Conservation (phyloP, 2,888 invertebrate species). For the Mesochorus sp. region DNA sequence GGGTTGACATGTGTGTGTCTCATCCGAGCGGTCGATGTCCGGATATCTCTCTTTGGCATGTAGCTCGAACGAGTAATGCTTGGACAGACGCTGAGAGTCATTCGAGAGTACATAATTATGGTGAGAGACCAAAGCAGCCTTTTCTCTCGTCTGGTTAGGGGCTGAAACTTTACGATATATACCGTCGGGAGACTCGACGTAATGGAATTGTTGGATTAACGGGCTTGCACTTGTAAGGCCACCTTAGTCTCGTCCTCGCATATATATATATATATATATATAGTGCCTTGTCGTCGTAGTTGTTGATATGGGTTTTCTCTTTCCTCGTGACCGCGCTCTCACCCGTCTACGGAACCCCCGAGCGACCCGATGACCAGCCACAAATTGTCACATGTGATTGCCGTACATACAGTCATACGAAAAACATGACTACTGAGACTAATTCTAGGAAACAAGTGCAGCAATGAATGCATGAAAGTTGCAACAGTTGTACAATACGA, state of each 20-base stretch:
- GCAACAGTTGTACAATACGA: too few species aligned
- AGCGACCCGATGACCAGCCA: slow-evolving; percentile 14
- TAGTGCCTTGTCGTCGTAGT: slow-evolving; percentile 27
- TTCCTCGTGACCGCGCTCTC: slow-evolving; percentile 43
- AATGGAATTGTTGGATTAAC: slow-evolving; percentile 69
- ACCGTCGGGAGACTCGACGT: slow-evolving; percentile 55
- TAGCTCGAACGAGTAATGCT: slow-evolving; percentile 21
- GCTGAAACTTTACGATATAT: slow-evolving; percentile 63
- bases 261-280: too few species aligned
- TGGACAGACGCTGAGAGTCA: slow-evolving; percentile 36
- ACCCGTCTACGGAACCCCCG: slow-evolving; percentile 19
- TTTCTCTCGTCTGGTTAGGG: slow-evolving; percentile 47
- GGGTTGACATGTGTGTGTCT: slow-evolving; percentile 31
- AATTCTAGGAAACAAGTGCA: background rate
- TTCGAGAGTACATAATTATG: slow-evolving; percentile 64
- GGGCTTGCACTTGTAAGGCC: slow-evolving; percentile 61
- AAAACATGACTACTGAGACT: background rate
- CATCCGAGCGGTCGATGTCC: slow-evolving; percentile 46
- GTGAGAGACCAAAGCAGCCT: slow-evolving; percentile 47
- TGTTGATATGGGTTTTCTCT: slow-evolving; percentile 37
- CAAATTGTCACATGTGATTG: slow-evolving; percentile 41
- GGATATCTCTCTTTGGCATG: slow-evolving; percentile 50
- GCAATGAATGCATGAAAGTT: too few species aligned
- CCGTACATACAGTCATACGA: background rate
- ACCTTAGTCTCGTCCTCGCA: slow-evolving; percentile 19